Conservation (phyloP, 2,113 vertebrate genomes). For the Callithrix jacchus region DNA sequence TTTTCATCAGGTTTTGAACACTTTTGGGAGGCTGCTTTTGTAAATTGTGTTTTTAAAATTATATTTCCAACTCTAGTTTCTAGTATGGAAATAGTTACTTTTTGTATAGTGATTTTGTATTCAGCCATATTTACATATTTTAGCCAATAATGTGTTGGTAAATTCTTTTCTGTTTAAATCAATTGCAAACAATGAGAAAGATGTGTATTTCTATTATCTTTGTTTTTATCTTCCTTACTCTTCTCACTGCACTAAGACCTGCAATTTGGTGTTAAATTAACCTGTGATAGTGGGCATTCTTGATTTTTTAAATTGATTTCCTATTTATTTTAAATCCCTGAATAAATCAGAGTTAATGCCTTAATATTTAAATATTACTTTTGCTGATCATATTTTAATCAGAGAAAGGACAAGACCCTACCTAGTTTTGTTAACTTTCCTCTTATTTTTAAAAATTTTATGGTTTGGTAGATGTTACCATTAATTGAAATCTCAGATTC, state of each 20-base stretch:
- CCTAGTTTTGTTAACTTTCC: neutral
- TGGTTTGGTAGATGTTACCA: neutral
- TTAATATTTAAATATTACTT: neutral
- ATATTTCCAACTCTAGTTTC: neutral
- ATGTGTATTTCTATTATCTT: neutral
- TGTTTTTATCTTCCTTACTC: neutral
- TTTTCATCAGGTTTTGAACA: constrained; percentile 9
- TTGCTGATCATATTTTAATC: constrained; percentile 23
- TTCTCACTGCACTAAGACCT: neutral
- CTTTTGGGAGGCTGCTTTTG: neutral
- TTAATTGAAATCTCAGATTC: neutral
- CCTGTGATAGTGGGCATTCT: neutral
- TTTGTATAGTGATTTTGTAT: constrained; percentile 1
- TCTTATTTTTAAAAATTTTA: neutral
- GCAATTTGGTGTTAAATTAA: neutral
- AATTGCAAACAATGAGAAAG: neutral
- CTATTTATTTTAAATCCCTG: neutral
- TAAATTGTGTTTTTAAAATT: constrained; percentile 14
- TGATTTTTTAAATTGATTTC: neutral
- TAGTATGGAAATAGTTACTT: neutral
- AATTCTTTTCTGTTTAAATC: constrained; percentile 5
- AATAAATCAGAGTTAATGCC: neutral
- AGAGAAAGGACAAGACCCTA: neutral
- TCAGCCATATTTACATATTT: neutral
- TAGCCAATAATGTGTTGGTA: neutral